phyloP scores from a whole-genome alignment of 2,888 invertebrate species.

The Hesperia comma region DNA sequence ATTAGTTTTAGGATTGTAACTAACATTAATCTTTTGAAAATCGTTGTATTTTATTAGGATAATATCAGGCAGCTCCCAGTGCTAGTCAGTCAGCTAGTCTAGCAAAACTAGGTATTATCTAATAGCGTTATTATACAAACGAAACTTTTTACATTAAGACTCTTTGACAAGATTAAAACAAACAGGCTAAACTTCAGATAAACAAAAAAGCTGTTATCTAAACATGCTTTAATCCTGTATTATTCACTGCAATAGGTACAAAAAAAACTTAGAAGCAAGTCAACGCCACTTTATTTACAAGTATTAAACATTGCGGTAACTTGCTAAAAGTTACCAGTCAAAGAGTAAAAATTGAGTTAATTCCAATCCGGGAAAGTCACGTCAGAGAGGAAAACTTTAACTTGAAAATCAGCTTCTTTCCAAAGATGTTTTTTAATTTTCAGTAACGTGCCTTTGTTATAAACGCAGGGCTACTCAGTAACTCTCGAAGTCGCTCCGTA shows the following conservation, averaged over 20 bases:
- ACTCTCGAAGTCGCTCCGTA: slow-evolving; percentile 53
- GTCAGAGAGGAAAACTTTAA: slow-evolving; percentile 21
- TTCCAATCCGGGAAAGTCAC: slow-evolving; percentile 19
- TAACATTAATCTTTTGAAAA: no score
- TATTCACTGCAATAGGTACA: not conserved
- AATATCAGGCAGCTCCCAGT: no score
- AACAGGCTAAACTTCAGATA: no score
- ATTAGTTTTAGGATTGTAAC: slow-evolving; percentile 10
- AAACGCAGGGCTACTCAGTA: slow-evolving; percentile 42
- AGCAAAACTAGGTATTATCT: no score
- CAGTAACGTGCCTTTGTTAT: slow-evolving; percentile 42
- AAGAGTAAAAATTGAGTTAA: slow-evolving; percentile 34
- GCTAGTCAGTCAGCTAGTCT: no score
- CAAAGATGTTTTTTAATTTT: slow-evolving; percentile 34
- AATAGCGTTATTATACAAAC: no score
- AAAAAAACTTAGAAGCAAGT: not conserved
- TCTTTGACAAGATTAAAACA: no score
- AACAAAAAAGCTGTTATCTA: no score
- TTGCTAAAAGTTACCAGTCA: slow-evolving; percentile 20
- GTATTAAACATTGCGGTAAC: slow-evolving; percentile 13
- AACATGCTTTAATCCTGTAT: not conserved
- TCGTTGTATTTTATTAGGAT: no score
- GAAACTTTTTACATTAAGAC: no score
- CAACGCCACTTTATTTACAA: slow-evolving; percentile 8
- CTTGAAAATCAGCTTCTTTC: slow-evolving; percentile 23